Percentiles rank a stretch among this genome's conserved stretches.
Conservation (phyloP, 2,888 invertebrate genomes). For the Polymixis lichenea region DNA sequence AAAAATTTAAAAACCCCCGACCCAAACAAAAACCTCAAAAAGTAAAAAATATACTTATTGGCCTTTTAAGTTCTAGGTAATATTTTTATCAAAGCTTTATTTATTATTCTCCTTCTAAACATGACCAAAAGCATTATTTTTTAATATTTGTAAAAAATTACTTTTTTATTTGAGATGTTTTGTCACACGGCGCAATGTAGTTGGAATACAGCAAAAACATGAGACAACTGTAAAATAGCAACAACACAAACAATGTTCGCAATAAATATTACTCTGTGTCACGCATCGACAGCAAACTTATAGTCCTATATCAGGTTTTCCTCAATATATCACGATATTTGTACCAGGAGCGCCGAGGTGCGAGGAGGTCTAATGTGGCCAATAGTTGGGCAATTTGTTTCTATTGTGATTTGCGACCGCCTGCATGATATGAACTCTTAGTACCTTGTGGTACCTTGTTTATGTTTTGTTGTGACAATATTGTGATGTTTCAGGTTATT, state of each 20-base stretch:
- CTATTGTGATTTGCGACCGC: constrained; percentile 50
- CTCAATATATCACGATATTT: constrained; percentile 59
- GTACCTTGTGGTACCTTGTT: constrained; percentile 22
- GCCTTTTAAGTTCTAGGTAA: no score
- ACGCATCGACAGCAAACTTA: constrained; percentile 44
- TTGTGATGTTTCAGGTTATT: background rate
- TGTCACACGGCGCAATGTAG: no score
- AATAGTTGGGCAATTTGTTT: constrained; percentile 63
- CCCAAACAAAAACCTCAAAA: no score
- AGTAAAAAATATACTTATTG: no score
- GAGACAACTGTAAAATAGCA: constrained; percentile 15
- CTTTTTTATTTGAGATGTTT: no score
- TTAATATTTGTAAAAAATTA: no score
- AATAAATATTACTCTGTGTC: constrained; percentile 54
- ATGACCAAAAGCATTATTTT: no score
- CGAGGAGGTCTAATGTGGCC: constrained; percentile 46
- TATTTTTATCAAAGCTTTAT: no score
- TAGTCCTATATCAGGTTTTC: constrained; percentile 48
- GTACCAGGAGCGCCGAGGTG: constrained; percentile 38
- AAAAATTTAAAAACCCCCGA: no score
- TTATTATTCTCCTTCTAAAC: no score
- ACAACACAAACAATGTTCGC: constrained; percentile 17
- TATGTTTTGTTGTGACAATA: background rate
- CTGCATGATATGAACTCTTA: constrained; percentile 34
- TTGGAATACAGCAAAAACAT: no score